Percentiles rank a stretch among this genome's conserved stretches.
Conservation (phyloP, 2,888 invertebrate species). For the Epirrhoe tristata region DNA sequence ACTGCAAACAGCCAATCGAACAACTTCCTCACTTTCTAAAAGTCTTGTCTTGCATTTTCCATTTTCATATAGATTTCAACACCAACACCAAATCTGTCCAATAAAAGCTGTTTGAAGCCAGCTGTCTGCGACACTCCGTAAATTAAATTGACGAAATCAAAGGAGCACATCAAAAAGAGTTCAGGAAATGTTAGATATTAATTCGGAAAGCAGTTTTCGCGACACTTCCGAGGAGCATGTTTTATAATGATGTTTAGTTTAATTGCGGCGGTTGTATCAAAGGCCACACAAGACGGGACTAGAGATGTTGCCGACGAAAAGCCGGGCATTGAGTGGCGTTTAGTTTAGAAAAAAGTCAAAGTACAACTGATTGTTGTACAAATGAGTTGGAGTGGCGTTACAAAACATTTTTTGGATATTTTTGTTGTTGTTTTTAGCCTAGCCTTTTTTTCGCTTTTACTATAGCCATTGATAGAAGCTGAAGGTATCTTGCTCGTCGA, state of each 20-base stretch:
- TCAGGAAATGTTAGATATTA: slow-evolving; percentile 49
- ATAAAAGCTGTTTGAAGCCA: slow-evolving; percentile 41
- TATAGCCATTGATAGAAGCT: no score
- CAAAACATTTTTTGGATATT: no score
- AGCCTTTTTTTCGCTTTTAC: no score
- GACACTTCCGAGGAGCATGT: slow-evolving; percentile 26
- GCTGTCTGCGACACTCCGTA: slow-evolving; percentile 49
- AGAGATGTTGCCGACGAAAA: not conserved
- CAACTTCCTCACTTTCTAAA: slow-evolving; percentile 1
- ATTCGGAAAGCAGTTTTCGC: slow-evolving; percentile 35
- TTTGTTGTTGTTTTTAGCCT: no score
- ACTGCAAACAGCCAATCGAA: not conserved
- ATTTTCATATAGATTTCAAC: slow-evolving; percentile 11
- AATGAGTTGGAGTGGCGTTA: no score
- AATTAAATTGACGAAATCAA: slow-evolving; percentile 59
- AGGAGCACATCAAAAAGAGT: slow-evolving; percentile 51
- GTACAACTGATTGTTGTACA: no score
- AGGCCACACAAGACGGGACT: slow-evolving; percentile 35
- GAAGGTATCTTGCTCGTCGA: no score
- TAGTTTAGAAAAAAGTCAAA: not conserved
- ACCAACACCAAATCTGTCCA: slow-evolving; percentile 18
- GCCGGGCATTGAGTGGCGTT: not conserved
- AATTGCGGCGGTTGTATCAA: slow-evolving; percentile 32
- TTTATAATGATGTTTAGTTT: slow-evolving; percentile 29
- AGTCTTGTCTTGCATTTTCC: slow-evolving; percentile 9